These are phyloP conservation scores for Anoplopoma fimbria DNA, from an alignment of 2,113 vertebrate genomes.

Conservation along the genomic window DNA sequence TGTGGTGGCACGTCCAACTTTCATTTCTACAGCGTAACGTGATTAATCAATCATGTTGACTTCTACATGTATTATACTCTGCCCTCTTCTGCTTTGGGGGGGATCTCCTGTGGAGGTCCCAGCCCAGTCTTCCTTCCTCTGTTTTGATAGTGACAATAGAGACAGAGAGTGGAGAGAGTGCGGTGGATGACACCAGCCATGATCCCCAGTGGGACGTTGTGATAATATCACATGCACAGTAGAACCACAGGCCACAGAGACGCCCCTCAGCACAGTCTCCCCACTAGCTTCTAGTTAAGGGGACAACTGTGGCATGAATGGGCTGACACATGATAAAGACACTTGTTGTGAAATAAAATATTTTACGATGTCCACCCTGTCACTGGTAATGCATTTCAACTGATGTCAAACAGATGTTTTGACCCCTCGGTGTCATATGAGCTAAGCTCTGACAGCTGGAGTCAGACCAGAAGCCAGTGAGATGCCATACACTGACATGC, in stretches of 20 bases:
- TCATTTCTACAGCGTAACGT: background rate
- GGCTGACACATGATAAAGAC: background rate
- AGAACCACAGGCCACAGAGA: background rate
- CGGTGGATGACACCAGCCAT: background rate
- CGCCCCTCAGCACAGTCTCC: too few species aligned
- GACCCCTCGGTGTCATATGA: constrained; percentile 12
- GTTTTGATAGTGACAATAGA: background rate
- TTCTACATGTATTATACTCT: background rate
- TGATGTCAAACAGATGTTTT: constrained; percentile 8
- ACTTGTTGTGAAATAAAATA: background rate
- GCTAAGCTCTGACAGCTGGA: constrained; percentile 35
- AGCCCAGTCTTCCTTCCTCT: background rate
- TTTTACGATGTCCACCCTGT: background rate
- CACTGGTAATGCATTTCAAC: background rate
- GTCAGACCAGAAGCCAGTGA: background rate
- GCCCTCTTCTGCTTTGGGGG: background rate
- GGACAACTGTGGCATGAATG: background rate
- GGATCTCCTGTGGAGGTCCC: background rate
- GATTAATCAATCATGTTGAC: background rate
- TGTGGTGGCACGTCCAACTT: background rate
- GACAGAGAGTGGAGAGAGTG: background rate
- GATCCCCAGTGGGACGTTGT: background rate
- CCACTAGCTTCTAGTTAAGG: background rate
- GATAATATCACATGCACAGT: background rate
- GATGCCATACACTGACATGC: background rate